Evolutionary conservation across 2,797 vertebrate species (phyloP).

Genomic region (Sebastes dallii): DNA sequence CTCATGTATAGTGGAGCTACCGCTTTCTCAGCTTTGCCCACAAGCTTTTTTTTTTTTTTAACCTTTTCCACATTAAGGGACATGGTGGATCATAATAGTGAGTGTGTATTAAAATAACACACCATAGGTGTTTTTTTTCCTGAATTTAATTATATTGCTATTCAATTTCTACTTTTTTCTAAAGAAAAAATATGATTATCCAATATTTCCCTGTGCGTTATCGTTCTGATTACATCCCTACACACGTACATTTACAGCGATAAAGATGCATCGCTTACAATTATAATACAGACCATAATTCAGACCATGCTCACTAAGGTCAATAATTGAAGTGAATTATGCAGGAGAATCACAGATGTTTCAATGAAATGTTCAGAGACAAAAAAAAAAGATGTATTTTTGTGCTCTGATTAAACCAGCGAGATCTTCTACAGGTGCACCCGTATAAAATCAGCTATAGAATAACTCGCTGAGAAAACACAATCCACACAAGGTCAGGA

Average conservation of each 20-base stretch:
- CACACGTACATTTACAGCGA: not conserved
- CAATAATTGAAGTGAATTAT: conserved; percentile 12
- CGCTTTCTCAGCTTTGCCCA: too few species aligned
- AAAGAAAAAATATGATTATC: not conserved
- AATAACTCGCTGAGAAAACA: conserved; percentile 42
- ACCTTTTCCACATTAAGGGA: not conserved
- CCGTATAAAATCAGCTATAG: not conserved
- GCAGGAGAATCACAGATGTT: not conserved
- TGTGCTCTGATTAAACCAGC: not conserved
- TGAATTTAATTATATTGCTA: not conserved
- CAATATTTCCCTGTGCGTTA: not conserved
- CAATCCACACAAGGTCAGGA: conserved; percentile 51
- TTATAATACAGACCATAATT: not conserved
- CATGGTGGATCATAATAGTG: not conserved
- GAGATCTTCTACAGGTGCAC: conserved; percentile 29
- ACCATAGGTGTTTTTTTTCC: not conserved
- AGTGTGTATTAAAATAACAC: not conserved
- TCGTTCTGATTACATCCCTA: not conserved
- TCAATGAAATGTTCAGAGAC: not conserved
- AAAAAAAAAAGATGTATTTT: not conserved
- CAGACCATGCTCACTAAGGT: not conserved
- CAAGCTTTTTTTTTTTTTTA: not conserved
- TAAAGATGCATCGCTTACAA: not conserved
- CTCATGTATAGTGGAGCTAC: not conserved
- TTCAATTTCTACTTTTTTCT: not conserved